Base-by-base conservation (phyloP, 2,888 invertebrate genomes). In the Eupithecia inturbata region DNA sequence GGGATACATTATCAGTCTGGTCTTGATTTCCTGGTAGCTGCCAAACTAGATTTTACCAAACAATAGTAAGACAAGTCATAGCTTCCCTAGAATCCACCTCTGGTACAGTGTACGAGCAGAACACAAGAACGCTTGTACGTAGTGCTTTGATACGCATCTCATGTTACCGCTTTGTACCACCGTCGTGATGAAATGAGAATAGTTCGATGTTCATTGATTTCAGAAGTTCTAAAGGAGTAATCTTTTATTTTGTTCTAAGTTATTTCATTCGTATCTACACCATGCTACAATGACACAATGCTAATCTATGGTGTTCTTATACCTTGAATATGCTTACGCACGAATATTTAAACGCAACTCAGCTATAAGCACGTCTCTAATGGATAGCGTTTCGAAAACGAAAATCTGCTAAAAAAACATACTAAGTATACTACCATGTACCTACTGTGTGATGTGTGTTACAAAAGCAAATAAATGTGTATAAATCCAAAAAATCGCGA, bases 171-270 rank as follows among this genome's bases (percentile, higher is more conserved):
- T 79, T 76, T 77, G 76, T 75, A 76, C 74, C 49, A 67, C 76
- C 64, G 64, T 74, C 78, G 74, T 77, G 77, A 74, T 80, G 75
- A 80, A 77, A 78, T 79, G 75, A 76, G 75, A 78, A 77, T 77
- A 73, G 67, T 79, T 78, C 79, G 76, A 77, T 73, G 71, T 76
- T 75, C 72, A 77, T 76, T 78, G 76, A 77, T 77, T 73, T 74
- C 33, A 28, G 69, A 75, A 77, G 73, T 31, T 28, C 19, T 22
- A 60, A 28, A 28, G 14, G n/a, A n/a, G 10, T 28, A 28, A 2
- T 28, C 16, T 19, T 19, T 45, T 14, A 39, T 39, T 39, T 39
- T 14, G 1, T 39, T 39, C 14, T 39, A 7, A 1, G 31, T 36
- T 9, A 39, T 39, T 39, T 39, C 39, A 14, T 12, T 12, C 12